Conservation (phyloP, 2,113 vertebrate genomes). For the Smithornis capensis region DNA sequence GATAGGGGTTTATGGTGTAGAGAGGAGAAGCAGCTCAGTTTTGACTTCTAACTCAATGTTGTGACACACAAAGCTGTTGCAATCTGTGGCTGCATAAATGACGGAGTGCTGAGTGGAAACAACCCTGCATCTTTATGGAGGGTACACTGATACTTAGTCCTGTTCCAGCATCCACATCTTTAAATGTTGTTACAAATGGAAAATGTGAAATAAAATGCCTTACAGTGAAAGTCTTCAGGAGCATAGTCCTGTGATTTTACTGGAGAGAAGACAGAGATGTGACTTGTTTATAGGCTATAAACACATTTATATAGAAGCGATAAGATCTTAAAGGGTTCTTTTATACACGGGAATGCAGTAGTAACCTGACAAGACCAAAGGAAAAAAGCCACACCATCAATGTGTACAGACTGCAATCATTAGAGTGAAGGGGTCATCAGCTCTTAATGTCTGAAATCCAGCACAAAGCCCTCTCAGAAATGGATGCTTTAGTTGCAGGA, state of each 20-base stretch:
- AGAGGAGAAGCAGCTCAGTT: neutral
- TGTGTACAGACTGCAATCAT: neutral
- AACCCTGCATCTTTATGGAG: neutral
- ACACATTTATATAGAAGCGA: neutral
- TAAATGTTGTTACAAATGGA: neutral
- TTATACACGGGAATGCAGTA: accelerated
- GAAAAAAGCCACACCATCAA: neutral
- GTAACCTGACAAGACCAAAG: neutral
- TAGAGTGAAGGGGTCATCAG: neutral
- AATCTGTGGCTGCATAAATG: neutral
- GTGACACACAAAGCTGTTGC: neutral
- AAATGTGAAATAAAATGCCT: neutral
- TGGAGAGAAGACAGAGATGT: neutral
- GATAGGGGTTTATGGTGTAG: neutral
- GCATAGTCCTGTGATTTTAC: neutral
- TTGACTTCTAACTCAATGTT: neutral
- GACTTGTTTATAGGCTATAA: neutral
- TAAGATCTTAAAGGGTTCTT: neutral
- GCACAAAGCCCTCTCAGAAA: neutral
- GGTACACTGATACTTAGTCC: neutral
- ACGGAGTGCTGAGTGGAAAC: neutral
- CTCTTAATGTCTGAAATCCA: neutral
- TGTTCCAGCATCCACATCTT: neutral
- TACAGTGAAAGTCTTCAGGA: neutral
- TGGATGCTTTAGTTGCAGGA: neutral